These are phyloP conservation scores for Pandemis corylana DNA, from an alignment of 2,888 invertebrate genomes.

Conservation along the genomic window DNA sequence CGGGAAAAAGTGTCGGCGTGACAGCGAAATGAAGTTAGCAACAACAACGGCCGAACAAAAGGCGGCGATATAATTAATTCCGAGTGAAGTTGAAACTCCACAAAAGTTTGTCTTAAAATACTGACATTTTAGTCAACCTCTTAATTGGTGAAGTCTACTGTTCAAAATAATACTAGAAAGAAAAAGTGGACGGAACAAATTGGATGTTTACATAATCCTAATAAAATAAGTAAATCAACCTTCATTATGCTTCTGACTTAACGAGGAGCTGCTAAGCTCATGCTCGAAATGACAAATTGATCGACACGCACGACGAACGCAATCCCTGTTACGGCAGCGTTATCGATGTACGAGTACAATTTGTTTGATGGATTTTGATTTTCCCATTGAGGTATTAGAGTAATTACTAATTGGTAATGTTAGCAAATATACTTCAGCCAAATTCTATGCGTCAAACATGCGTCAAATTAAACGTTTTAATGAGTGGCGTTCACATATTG, in stretches of 20 bases:
- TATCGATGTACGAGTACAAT: conserved; percentile 20
- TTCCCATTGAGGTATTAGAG: conserved; percentile 20
- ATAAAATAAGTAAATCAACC: not conserved
- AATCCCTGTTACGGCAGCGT: not conserved
- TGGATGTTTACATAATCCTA: not conserved
- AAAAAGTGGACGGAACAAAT: not conserved
- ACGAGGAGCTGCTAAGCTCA: not conserved
- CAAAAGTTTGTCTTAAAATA: conserved; percentile 25
- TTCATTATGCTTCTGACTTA: not conserved
- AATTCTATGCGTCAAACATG: conserved; percentile 49
- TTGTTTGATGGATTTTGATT: conserved; percentile 23
- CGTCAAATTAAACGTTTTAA: conserved; percentile 57
- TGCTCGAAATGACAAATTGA: conserved; percentile 2
- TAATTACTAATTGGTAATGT: conserved; percentile 38
- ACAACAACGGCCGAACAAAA: conserved; percentile 35
- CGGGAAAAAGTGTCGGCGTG: conserved; percentile 47
- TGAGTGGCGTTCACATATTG: conserved; percentile 57
- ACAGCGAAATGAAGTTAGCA: conserved; percentile 38
- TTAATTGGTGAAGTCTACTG: conserved; percentile 13
- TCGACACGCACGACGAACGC: conserved; percentile 7
- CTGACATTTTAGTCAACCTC: conserved; percentile 14
- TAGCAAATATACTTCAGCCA: conserved; percentile 43
- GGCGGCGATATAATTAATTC: conserved; percentile 39
- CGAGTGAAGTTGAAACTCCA: conserved; percentile 18
- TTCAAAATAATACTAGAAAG: not conserved